These are phyloP conservation scores for Meiosimyza platycephala DNA, from an alignment of 2,888 invertebrate species.

Conservation along the genomic window DNA sequence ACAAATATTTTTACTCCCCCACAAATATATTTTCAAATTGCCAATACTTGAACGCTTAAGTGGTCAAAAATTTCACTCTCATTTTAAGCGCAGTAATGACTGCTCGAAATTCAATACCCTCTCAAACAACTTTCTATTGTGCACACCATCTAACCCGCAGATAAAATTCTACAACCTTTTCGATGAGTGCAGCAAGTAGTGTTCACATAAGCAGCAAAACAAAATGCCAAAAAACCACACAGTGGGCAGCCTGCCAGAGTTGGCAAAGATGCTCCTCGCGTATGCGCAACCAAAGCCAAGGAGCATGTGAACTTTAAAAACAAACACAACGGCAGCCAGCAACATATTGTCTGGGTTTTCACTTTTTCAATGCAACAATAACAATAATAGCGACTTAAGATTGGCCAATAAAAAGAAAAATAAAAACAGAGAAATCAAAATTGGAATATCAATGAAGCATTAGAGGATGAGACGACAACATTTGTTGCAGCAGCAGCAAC, in stretches of 20 bases:
- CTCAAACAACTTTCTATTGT: conserved; percentile 55
- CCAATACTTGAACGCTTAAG: no score
- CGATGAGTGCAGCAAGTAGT: background rate
- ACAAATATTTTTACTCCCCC: no score
- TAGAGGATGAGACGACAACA: background rate
- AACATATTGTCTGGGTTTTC: conserved; percentile 13
- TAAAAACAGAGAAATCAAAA: conserved; percentile 8
- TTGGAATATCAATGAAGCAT: conserved; percentile 35
- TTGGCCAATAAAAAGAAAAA: background rate
- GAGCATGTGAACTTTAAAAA: conserved; percentile 17
- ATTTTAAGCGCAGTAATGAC: conserved; percentile 37
- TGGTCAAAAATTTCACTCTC: conserved; percentile 55
- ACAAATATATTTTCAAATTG: no score
- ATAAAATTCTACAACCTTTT: conserved; percentile 40
- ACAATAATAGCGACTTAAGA: conserved; percentile 3
- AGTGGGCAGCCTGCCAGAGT: conserved; percentile 11
- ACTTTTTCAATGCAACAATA: conserved; percentile 15
- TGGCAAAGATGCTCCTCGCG: background rate
- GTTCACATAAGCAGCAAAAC: background rate
- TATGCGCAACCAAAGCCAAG: background rate
- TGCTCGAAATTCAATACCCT: conserved; percentile 45
- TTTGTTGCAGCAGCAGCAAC: background rate
- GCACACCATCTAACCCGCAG: conserved; percentile 23
- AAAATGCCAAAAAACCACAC: background rate
- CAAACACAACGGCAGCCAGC: conserved; percentile 5